phyloP scores from a whole-genome alignment of 2,113 vertebrate genomes.

The Xiphias gladius region DNA sequence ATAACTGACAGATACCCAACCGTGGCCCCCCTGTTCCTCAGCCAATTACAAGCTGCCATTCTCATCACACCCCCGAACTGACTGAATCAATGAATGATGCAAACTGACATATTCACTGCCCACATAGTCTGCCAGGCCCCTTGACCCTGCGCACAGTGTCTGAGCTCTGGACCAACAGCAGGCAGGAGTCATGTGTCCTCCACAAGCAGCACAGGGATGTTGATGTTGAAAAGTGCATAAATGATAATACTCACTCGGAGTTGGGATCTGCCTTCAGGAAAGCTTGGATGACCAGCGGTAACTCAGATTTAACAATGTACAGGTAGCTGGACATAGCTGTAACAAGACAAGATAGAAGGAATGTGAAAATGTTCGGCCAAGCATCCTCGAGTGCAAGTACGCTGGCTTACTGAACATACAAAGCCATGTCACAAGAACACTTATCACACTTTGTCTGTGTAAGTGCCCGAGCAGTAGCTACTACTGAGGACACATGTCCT shows the following conservation, averaged over 20 bases:
- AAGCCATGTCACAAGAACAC: slow-evolving; percentile 5
- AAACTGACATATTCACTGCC: slow-evolving; percentile 37
- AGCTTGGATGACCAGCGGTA: slow-evolving; percentile 97
- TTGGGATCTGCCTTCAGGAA: slow-evolving; percentile 90
- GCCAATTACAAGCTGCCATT: slow-evolving; percentile 62
- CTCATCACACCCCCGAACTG: slow-evolving; percentile 54
- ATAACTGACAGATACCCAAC: slow-evolving; percentile 37
- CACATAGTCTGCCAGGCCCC: slow-evolving; percentile 16
- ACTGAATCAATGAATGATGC: slow-evolving; percentile 52
- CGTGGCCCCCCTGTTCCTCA: neutral
- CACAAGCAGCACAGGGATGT: neutral
- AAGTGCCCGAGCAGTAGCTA: slow-evolving; percentile 2
- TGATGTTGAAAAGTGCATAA: neutral
- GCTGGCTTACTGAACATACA: neutral
- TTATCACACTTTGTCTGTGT: slow-evolving; percentile 14
- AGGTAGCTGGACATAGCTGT: slow-evolving; percentile 99
- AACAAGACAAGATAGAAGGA: slow-evolving; percentile 43
- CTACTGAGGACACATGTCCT: neutral
- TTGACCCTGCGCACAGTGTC: slow-evolving; percentile 32
- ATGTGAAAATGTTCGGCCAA: neutral
- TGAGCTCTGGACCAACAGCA: slow-evolving; percentile 25
- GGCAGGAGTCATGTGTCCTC: slow-evolving; percentile 19
- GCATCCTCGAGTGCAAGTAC: neutral
- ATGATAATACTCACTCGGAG: slow-evolving; percentile 87
- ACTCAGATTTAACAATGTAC: slow-evolving; percentile 97